Evolutionary conservation across 2,797 vertebrate genomes (phyloP), one percentile per base, ranked within the genome.

Genomic region (Cossypha heuglini): DNA sequence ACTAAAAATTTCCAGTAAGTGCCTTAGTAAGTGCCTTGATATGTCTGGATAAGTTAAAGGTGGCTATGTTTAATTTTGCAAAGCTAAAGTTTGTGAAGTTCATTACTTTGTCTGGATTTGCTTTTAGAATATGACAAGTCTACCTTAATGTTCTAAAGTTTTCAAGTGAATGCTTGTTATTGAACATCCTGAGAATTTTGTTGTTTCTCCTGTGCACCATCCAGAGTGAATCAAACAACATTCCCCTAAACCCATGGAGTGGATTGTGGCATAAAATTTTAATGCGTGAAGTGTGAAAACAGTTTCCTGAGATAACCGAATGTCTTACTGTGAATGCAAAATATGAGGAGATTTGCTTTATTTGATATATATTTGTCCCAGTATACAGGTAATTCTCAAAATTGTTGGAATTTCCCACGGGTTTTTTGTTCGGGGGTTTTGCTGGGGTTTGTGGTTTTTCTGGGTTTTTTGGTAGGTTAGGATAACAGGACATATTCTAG

Each of bases 21-120:
- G 40, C 13, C 40, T 61, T 28, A 38, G n/a, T 59, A 45, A 67
- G 54, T 54, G 16, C 25, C 20, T 76, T 33, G 9, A 21, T 69
- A 15, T 46, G 11, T 26, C 33, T 46, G 14, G 29, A 12, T 54
- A 69, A 46, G 7, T 33, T 61, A 46, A 61, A 76, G 13, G 19
- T 46, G 25, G 25, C 55, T 61, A 21, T 8, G 2, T 52, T 45
- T 25, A 52, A 19, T 29, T 59, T 67, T 52, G 33, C 0, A 0
- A 68, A 76, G 46, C 24, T 85, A 4, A 59, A 68, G 20, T 52
- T 68, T 46, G 46, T 33, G 24, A 46, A 61, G 33, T 54, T 54
- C 46, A 16, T 68, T 68, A 25, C 33, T 68, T 68, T 31, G 13
- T 61, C 55, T 69, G 21, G 29, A 55, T 62, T 33, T 77, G 51